These are phyloP conservation scores for Leptinotarsa rubiginosa DNA, from an alignment of 2,888 invertebrate genomes.

Conservation along the genomic window DNA sequence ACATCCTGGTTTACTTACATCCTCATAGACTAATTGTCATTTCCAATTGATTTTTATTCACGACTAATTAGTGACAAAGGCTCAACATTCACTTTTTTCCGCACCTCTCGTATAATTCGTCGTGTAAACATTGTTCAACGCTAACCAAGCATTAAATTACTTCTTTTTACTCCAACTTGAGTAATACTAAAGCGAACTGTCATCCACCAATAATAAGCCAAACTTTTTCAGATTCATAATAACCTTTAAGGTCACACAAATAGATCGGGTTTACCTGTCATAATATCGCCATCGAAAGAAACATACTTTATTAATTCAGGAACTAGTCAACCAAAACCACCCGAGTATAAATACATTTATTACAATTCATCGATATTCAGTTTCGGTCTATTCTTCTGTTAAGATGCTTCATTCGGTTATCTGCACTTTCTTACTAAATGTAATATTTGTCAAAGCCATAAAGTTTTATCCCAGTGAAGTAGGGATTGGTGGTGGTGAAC, in stretches of 20 bases:
- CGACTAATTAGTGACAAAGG: neutral
- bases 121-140: constrained; percentile 22
- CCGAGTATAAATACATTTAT: constrained; percentile 18
- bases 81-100: neutral
- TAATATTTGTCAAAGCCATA: neutral
- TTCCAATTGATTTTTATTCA: neutral
- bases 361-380: constrained; percentile 2
- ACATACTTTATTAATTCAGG: constrained; percentile 10
- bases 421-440: neutral
- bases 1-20: neutral
- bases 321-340: constrained; percentile 9
- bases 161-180: constrained; percentile 28
- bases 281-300: constrained; percentile 16
- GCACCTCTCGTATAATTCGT: constrained; percentile 1
- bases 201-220: constrained; percentile 27
- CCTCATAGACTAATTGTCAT: neutral
- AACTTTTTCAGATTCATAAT: constrained; percentile 14
- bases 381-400: constrained; percentile 5
- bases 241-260: constrained; percentile 26
- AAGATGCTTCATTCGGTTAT: constrained; percentile 18
- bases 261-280: constrained; percentile 21
- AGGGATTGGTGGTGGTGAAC: constrained; percentile 4
- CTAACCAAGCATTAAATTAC: constrained; percentile 39
- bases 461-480: constrained; percentile 1
- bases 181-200: constrained; percentile 30